phyloP scores from a whole-genome alignment of 2,888 invertebrate genomes.

The Galerucella calmariensis region DNA sequence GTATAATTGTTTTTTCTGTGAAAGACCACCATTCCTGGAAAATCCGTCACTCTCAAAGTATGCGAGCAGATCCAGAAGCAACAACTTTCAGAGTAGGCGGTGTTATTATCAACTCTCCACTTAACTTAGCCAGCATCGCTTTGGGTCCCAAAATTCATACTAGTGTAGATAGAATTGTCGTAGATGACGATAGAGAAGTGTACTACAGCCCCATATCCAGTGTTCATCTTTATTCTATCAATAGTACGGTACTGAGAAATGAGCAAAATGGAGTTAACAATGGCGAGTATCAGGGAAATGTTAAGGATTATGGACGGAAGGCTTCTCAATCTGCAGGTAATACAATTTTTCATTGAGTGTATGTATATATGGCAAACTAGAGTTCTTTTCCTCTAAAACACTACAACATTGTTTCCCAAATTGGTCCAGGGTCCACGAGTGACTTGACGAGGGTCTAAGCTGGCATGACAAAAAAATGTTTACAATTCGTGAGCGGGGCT shows the following conservation, averaged over 20 bases:
- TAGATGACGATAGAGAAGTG: slow-evolving; percentile 61
- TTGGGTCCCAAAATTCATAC: slow-evolving; percentile 68
- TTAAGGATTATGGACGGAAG: slow-evolving; percentile 69
- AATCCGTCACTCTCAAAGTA: slow-evolving; percentile 72
- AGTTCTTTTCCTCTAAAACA: too few relatives aligned
- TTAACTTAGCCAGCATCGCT: slow-evolving; percentile 78
- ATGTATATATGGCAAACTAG: neutral
- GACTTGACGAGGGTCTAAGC: too few relatives aligned
- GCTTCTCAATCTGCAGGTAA: slow-evolving; percentile 43
- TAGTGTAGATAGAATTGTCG: slow-evolving; percentile 45
- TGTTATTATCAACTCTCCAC: slow-evolving; percentile 69
- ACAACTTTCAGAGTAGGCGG: slow-evolving; percentile 72
- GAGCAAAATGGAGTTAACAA: slow-evolving; percentile 63
- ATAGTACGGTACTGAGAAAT: slow-evolving; percentile 71
- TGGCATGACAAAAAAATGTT: too few relatives aligned
- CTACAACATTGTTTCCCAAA: too few relatives aligned
- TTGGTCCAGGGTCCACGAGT: too few relatives aligned
- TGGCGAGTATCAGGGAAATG: slow-evolving; percentile 60
- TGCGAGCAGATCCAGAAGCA: slow-evolving; percentile 72
- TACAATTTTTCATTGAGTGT: too few relatives aligned
- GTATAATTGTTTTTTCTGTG: slow-evolving; percentile 75
- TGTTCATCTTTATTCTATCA: slow-evolving; percentile 74
- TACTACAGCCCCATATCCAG: slow-evolving; percentile 79
- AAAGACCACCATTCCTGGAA: slow-evolving; percentile 77
- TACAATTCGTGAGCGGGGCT: too few relatives aligned